Conservation (phyloP, 2,888 invertebrate genomes). For the Meteorus colon region DNA sequence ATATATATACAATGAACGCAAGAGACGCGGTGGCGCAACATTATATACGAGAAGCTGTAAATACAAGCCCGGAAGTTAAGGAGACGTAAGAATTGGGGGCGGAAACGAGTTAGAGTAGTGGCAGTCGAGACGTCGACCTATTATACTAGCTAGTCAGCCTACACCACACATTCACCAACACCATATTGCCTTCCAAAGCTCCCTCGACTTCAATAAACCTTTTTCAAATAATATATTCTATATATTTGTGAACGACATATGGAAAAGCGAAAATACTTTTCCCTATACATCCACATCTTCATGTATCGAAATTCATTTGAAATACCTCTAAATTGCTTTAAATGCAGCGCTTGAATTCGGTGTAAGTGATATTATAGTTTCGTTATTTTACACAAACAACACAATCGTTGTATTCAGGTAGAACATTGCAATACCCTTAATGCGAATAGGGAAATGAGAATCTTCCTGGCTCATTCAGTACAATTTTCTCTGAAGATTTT, state of each 20-base stretch:
- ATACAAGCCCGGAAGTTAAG: slow-evolving; percentile 27
- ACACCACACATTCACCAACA: neutral
- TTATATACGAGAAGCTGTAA: slow-evolving; percentile 7
- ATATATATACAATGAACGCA: neutral
- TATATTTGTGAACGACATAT: neutral
- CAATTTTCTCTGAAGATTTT: slow-evolving; percentile 51
- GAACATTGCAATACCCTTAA: no score
- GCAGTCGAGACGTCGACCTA: slow-evolving; percentile 3
- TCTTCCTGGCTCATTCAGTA: neutral
- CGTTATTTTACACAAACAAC: no score
- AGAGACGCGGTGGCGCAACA: neutral
- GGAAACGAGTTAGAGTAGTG: slow-evolving; percentile 32
- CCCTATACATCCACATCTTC: no score
- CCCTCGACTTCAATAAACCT: slow-evolving; percentile 4
- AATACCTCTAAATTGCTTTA: no score
- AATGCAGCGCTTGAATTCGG: no score
- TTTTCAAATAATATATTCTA: slow-evolving; percentile 6
- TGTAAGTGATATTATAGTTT: no score
- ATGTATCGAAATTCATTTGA: no score
- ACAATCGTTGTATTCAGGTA: no score
- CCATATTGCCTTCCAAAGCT: neutral
- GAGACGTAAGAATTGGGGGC: slow-evolving; percentile 17
- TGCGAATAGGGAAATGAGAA: no score
- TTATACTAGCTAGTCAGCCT: neutral
- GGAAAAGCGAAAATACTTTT: no score